Evolutionary conservation across 2,113 vertebrate species (phyloP).

Genomic region (Pipa parva): DNA sequence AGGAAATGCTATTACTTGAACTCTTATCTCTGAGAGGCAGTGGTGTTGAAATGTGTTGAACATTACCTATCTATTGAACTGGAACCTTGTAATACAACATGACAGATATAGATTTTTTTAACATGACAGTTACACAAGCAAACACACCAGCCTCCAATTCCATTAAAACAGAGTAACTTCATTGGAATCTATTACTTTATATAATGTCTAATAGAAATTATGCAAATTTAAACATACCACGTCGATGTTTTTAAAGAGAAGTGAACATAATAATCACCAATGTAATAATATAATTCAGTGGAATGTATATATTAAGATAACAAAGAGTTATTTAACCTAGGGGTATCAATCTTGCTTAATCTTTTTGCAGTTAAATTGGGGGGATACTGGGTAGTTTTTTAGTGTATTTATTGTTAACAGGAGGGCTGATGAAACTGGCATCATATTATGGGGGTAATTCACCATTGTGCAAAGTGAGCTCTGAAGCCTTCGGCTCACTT

Average conservation of each 20-base stretch:
- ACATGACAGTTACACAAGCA: slow-evolving; percentile 33
- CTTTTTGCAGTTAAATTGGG: too few species aligned
- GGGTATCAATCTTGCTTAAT: too few species aligned
- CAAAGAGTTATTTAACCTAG: too few species aligned
- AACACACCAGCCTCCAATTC: slow-evolving; percentile 20
- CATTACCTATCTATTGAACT: slow-evolving; percentile 31
- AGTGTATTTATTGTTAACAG: too few species aligned
- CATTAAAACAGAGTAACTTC: neutral
- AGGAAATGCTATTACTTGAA: slow-evolving; percentile 37
- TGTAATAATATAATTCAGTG: too few species aligned
- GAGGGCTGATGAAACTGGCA: too few species aligned
- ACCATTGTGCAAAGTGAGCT: too few species aligned
- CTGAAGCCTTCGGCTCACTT: too few species aligned
- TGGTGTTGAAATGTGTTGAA: slow-evolving; percentile 17
- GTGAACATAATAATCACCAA: too few species aligned
- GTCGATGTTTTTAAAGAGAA: neutral
- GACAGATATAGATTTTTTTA: slow-evolving; percentile 42
- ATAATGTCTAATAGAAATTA: slow-evolving; percentile 28
- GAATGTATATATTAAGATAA: too few species aligned
- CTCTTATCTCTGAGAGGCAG: slow-evolving; percentile 39
- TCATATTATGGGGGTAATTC: too few species aligned
- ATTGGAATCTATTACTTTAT: slow-evolving; percentile 28
- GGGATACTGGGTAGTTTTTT: too few species aligned
- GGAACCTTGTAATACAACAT: slow-evolving; percentile 38
- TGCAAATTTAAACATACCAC: slow-evolving; percentile 13